Evolutionary conservation across 2,797 vertebrate species (phyloP), one percentile per base, ranked within the genome.

Genomic region (Tamandua tetradactyla): DNA sequence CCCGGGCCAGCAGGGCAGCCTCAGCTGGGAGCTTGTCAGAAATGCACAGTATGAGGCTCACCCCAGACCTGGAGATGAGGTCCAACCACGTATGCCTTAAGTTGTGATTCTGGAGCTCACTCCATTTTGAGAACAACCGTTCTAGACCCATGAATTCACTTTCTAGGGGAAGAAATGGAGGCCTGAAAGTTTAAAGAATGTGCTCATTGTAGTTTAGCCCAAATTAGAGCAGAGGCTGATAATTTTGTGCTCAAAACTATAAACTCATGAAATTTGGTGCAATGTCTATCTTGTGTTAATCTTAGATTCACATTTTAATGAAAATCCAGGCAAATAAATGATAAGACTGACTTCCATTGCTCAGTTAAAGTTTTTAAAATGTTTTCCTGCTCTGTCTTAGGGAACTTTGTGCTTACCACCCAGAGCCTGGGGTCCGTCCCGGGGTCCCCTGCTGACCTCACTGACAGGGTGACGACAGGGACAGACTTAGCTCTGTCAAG

Each of bases 321-420:
- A 52, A 62, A 82, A 20, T 20, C 44, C 49, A 27, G n/a, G 18
- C 44, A 76, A 89, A 8, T 59, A 5, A 57, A 1, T 15, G 27
- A 25, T 47, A 49, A 68, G 18, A 8, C 49, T 57, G 47, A 37
- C 40, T 87, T 75, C 23, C 52, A 35, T 14, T 49, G 44, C 80
- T 89, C 75, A 47, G 64, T 35, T 71, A 7, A 87, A 75, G 11
- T 89, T 80, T 37, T 88, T 11, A 47, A 89, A 66, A 64, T 44
- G 1, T 17, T 32, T 75, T 35, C 7, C 20, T 82, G 32, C 3
- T 47, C 44, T 80, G 23, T 47, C 3, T 37, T n/a, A 15, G n/a
- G 23, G 11, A 32, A 6, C 72, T 44, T 15, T 25, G 59, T 40
- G n/a, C 15, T 37, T 42, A 30, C 78, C 64, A 52, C 64, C 0